Percentiles rank a stretch among this genome's conserved stretches.
phyloP scores from a whole-genome alignment of 2,797 vertebrate species.

The Sebastes diploproa region DNA sequence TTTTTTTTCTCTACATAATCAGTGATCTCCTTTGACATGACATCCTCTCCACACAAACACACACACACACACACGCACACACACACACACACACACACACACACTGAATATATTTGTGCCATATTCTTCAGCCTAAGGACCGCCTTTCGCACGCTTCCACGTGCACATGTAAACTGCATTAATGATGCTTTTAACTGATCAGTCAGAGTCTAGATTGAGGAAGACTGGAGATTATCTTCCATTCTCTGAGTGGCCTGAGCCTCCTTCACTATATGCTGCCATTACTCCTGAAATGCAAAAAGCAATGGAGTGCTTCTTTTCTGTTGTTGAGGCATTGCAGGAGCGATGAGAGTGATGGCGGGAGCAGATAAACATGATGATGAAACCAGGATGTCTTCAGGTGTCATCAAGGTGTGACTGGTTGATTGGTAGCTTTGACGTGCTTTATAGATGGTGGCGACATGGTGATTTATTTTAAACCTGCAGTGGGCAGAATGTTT shows the following conservation, averaged over 20 bases:
- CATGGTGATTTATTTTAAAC: conserved; percentile 1
- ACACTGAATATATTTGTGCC: too few species aligned
- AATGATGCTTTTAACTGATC: conserved; percentile 40
- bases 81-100: too few species aligned
- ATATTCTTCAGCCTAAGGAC: neutral
- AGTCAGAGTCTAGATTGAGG: neutral
- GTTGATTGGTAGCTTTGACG: conserved; percentile 27
- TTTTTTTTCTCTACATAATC: conserved; percentile 45
- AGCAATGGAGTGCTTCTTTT: neutral
- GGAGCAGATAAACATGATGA: conserved; percentile 9
- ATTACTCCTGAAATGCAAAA: neutral
- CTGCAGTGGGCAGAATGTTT: too few species aligned
- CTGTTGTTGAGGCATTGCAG: neutral
- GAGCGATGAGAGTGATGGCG: conserved; percentile 11
- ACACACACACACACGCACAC: too few species aligned
- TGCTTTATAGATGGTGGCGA: conserved; percentile 8
- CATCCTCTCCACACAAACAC: neutral
- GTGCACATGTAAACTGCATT: conserved; percentile 20
- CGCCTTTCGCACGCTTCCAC: conserved; percentile 14
- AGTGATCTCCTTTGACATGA: conserved; percentile 48
- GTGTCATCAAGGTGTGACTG: conserved; percentile 32
- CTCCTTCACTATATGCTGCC: conserved; percentile 11
- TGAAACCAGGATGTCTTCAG: conserved; percentile 27
- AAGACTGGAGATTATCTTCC: conserved; percentile 1
- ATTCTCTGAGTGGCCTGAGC: conserved; percentile 23